A percentile compares a stretch with the other conserved stretches of the same genome.
phyloP scores from a whole-genome alignment of 2,113 vertebrate genomes.

The Neotoma lepida region DNA sequence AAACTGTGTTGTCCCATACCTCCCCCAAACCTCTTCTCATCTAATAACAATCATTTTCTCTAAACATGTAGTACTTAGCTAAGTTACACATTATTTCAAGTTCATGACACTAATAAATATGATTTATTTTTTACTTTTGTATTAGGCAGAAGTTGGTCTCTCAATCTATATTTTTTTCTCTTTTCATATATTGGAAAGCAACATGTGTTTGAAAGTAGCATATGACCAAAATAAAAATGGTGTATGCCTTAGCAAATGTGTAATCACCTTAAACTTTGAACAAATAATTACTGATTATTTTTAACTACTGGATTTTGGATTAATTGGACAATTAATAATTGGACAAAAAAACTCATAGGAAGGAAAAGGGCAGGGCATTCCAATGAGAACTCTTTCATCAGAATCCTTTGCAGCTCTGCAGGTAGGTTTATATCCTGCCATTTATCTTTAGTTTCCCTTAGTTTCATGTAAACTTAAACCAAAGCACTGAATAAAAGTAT shows the following conservation, averaged over 20 bases:
- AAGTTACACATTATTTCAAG: not conserved
- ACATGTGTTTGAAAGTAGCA: conserved; percentile 24
- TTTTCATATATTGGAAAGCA: conserved; percentile 11
- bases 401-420: conserved; percentile 15
- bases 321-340: conserved; percentile 40
- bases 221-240: conserved; percentile 4
- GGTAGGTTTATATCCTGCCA: not conserved
- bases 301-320: not conserved
- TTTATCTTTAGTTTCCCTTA: not conserved
- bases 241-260: not conserved
- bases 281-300: conserved; percentile 16
- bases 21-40: conserved; percentile 28
- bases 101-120: conserved; percentile 26
- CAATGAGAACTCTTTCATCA: conserved; percentile 24
- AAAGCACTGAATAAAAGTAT: conserved; percentile 30
- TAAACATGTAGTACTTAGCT: not conserved
- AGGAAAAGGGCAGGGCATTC: not conserved
- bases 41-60: conserved; percentile 4
- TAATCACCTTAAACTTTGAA: conserved; percentile 8
- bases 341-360: not conserved
- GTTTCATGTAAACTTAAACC: not conserved
- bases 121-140: conserved; percentile 35
- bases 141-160: not conserved
- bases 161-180: not conserved
- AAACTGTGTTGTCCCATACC: not conserved